A percentile compares a stretch with the other conserved stretches of the same genome.
These are phyloP conservation scores for Aphaenogaster ashmeadi DNA, from an alignment of 1,140 invertebrate species.

Conservation along the genomic window DNA sequence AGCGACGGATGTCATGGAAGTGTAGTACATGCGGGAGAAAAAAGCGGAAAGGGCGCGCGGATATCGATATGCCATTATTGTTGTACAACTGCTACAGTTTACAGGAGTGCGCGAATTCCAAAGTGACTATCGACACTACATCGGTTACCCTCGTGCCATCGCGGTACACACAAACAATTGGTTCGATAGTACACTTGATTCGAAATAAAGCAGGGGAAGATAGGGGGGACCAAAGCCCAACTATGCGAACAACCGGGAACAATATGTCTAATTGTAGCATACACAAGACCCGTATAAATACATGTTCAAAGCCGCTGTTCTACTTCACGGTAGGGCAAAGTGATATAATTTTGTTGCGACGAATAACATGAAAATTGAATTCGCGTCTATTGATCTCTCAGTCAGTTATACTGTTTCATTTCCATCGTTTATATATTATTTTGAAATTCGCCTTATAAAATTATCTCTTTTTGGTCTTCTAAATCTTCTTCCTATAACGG, in stretches of 20 bases:
- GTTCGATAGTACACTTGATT: slow-evolving; percentile 30
- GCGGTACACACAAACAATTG: slow-evolving; percentile 42
- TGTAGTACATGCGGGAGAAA: slow-evolving; percentile 13
- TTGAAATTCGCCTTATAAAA: background rate
- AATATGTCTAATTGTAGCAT: slow-evolving; percentile 57
- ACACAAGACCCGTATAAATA: slow-evolving; percentile 26
- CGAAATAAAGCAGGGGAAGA: background rate
- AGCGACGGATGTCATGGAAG: background rate
- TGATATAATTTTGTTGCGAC: slow-evolving; percentile 23
- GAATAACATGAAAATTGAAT: slow-evolving; percentile 23
- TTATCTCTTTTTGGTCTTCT: background rate
- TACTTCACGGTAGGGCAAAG: background rate
- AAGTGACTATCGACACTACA: slow-evolving; percentile 58
- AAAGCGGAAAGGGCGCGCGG: background rate
- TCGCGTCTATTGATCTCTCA: background rate
- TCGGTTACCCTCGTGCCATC: slow-evolving; percentile 39
- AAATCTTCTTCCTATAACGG: background rate
- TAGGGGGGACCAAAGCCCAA: background rate
- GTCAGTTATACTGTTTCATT: background rate
- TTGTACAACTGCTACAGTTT: slow-evolving; percentile 49
- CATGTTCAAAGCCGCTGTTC: slow-evolving; percentile 20
- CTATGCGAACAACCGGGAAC: slow-evolving; percentile 17
- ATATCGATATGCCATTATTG: slow-evolving; percentile 57
- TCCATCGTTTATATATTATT: background rate
- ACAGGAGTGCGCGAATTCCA: slow-evolving; percentile 44